Evolutionary conservation across 2,113 vertebrate genomes (phyloP).

Genomic region (Hypanus sabinus): DNA sequence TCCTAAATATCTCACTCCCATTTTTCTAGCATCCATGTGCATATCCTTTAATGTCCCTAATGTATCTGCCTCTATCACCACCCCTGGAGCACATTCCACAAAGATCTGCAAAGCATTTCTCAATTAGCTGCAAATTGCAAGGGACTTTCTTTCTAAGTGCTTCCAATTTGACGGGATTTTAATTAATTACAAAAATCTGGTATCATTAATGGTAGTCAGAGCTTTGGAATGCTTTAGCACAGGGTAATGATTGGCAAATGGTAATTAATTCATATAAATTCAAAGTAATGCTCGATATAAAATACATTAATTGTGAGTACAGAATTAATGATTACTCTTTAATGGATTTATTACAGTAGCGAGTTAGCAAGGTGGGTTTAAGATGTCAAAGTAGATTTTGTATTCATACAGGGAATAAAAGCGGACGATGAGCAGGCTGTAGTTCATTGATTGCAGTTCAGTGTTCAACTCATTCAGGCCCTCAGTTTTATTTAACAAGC

Average conservation of each 20-base stretch:
- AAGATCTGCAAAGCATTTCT: neutral
- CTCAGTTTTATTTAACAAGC: no score
- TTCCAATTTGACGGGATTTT: neutral
- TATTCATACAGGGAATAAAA: no score
- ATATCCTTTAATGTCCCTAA: no score
- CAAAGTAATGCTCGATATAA: neutral
- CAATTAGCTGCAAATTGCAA: neutral
- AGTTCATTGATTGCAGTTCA: no score
- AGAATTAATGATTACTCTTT: neutral
- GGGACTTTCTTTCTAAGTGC: neutral
- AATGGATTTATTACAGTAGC: neutral
- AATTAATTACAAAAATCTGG: conserved; percentile 7
- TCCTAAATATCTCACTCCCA: no score
- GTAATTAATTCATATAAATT: neutral
- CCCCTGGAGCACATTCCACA: no score
- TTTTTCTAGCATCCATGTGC: no score
- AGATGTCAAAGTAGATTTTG: no score
- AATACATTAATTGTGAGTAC: neutral
- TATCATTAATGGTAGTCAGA: neutral
- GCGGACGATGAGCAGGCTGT: no score
- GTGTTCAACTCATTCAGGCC: no score
- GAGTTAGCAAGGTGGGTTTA: neutral
- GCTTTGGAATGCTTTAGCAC: neutral
- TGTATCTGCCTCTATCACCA: no score
- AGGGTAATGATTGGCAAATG: conserved; percentile 4